Base-by-base conservation (phyloP, 1,140 invertebrate genomes). In the Lordiphosa stackelbergi region DNA sequence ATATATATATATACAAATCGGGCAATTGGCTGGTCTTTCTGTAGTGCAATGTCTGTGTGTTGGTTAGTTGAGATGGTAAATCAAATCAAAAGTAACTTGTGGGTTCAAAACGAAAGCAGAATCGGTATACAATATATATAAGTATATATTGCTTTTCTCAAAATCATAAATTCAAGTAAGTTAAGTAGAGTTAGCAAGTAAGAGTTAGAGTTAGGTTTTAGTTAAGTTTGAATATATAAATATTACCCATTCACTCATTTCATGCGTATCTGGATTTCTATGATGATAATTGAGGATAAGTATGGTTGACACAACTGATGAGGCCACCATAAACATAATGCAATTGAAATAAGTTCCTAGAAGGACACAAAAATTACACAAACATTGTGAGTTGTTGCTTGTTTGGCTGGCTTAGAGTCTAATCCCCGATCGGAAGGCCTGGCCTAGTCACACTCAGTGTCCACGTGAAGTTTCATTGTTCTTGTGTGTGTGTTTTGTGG, bases 211-310 rank as follows among this genome's bases (percentile, higher is more conserved):
- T 31, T 31, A 31, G 7, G 28, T 31, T 31, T 31, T 31, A 31
- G 28, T 31, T 31, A 31, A 31, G 53, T 69, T 56, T 73, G 90
- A 92, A 74, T 71, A 66, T 78, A 85, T 73, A 81, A 77, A 73
- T 86, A 86, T 93, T 93, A 99, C 98, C 96, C 96, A 98, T 87
- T 94, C 92, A 74, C 97, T 96, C 97, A 99, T 98, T 89, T 97
- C 95, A 89, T 99, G 97, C 62, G 96, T 98, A 89, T 99, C 97
- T 64, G 97, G 93, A 88, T 96, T 97, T 77, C 98, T 93, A 91
- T 99, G 97, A 91, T 99, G 98, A 90, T 98, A 99, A 91, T 99
- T 99, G 72, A 99, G 92, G 85, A 99, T 98, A 84, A 99, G 93
- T 77, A 99, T 98, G 55, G 98, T 99, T 88, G 97, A 97, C 79